A percentile compares a stretch with the other conserved stretches of the same genome.
phyloP scores from a whole-genome alignment of 1,140 invertebrate species.

The Platorchestia sp. region DNA sequence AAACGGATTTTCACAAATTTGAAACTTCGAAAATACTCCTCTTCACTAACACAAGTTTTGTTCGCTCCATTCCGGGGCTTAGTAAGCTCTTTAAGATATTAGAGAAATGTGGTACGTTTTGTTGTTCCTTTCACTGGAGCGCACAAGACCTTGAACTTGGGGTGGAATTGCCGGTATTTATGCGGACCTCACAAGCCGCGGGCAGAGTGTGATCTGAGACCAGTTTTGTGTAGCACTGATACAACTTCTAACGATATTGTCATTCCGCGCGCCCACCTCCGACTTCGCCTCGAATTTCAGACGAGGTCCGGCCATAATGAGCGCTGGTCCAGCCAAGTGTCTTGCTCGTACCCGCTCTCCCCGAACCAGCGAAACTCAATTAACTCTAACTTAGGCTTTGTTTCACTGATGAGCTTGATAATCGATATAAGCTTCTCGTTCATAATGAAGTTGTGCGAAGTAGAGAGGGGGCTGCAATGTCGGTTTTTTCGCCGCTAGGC shows the following conservation, averaged over 20 bases:
- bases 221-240: conserved; percentile 7
- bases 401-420: background rate
- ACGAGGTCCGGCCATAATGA: background rate
- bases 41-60: background rate
- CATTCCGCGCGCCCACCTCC: background rate
- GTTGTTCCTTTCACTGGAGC: background rate
- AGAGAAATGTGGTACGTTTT: background rate
- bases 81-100: background rate
- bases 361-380: background rate
- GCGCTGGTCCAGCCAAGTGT: background rate
- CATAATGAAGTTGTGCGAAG: too few relatives aligned
- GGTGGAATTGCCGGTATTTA: background rate
- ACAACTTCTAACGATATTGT: background rate
- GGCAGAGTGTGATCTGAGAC: background rate
- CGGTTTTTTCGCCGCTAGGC: too few relatives aligned
- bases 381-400: background rate
- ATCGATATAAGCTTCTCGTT: background rate
- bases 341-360: background rate
- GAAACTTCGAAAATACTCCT: background rate
- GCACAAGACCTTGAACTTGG: background rate
- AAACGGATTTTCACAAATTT: background rate
- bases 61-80: background rate
- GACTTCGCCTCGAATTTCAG: background rate
- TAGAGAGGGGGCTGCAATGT: too few relatives aligned
- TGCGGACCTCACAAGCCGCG: background rate